Base-by-base conservation (phyloP, 1,140 invertebrate genomes). In the Drosophila sulfurigaster region DNA sequence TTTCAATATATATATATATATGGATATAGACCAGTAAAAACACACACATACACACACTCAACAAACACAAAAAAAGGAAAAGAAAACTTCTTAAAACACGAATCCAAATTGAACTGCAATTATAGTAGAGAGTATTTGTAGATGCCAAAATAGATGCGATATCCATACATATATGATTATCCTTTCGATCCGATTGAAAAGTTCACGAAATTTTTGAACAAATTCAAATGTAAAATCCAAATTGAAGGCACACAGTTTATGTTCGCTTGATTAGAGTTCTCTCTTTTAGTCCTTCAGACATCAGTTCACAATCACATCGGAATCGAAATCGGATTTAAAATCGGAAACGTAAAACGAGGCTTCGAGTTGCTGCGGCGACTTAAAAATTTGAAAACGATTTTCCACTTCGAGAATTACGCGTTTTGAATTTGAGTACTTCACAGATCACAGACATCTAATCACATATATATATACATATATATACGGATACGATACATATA, bases 301-400 rank as follows among this genome's bases (percentile, higher is more conserved):
- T 51, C 48, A 11, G 20, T n/a, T 51, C 11, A 13, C 41, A 43
- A 11, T 43, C 41, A 43, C 3, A 48, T 25, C 20, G 20, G 20
- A 48, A 16, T 16, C 45, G 15, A 16, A 43, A 43, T 3, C 5
- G 46, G 16, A 8, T 10, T 38, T 2, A 8, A 25, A 25, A 25
- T 25, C 20, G 20, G 20, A 25, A 25, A 25, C 20, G 20, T 25
- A 25, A 25, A 25, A 25, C 20, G 20, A 25, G 20, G 20, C 20
- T 25, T 25, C 20, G 54, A 25, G 32, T 15, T 70, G 56, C 62
- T 52, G 45, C 15, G 54, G 67, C 64, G 70, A 78, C 62, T 78
- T 56, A 51, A 79, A 30, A 86, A 86, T 82, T 82, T 82, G 13
- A 56, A 25, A 25, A 72, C 62, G 49, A 70, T 82, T 87, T 87